phyloP scores from a whole-genome alignment of 2,113 vertebrate species.

The Sula dactylatra region DNA sequence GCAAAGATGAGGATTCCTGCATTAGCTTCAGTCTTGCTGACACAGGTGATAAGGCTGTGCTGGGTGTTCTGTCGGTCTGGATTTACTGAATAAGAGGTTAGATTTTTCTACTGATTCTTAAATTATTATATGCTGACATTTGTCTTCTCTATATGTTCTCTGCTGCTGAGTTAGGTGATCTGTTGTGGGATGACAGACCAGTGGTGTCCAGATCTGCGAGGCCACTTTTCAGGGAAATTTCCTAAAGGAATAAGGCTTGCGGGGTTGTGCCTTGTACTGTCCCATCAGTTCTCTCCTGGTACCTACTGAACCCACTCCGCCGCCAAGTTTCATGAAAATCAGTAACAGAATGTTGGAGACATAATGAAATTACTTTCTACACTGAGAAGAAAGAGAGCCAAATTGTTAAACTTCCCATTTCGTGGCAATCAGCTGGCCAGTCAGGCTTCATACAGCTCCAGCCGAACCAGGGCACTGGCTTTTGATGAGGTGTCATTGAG shows the following conservation, averaged over 20 bases:
- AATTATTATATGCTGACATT: background rate
- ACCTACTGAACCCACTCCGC: no score
- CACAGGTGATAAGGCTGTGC: background rate
- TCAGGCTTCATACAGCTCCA: background rate
- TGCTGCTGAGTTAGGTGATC: background rate
- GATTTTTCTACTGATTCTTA: background rate
- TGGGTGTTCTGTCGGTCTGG: background rate
- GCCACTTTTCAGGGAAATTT: background rate
- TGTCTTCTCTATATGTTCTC: background rate
- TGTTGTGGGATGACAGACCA: background rate
- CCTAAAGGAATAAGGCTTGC: background rate
- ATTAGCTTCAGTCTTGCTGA: background rate
- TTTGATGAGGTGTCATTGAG: rapidly evolving
- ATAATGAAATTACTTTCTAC: background rate
- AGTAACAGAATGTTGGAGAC: background rate
- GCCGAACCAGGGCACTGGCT: background rate
- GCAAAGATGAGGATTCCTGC: background rate
- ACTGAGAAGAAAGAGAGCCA: background rate
- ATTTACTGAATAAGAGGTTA: background rate
- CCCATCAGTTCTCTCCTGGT: no score
- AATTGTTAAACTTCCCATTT: background rate
- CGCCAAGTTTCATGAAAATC: background rate
- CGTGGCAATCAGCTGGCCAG: background rate
- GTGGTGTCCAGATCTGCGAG: background rate
- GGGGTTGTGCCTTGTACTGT: background rate